Conservation (phyloP, 1,140 invertebrate genomes). For the Cataglyphis hispanica region DNA sequence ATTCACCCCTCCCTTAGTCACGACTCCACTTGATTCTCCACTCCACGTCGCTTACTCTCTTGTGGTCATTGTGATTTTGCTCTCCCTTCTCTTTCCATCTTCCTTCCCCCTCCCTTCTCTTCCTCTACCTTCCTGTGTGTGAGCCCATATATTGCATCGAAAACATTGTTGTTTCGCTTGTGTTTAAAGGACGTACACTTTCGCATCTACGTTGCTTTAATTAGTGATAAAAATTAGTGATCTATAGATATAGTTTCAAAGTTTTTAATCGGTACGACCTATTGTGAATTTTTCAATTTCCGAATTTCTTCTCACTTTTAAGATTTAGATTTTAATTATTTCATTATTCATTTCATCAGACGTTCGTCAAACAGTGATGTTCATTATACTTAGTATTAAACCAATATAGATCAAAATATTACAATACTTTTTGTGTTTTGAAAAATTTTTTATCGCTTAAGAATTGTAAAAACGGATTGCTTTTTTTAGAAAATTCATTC, state of each 20-base stretch:
- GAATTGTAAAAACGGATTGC: not conserved
- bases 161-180: no score
- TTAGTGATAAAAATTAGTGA: no score
- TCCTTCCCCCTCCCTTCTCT: slow-evolving; percentile 55
- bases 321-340: not conserved
- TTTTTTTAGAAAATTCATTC: not conserved
- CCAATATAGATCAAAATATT: not conserved
- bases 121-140: slow-evolving; percentile 31
- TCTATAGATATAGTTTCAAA: not conserved
- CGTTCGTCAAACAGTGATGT: not conserved
- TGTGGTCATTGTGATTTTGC: not conserved
- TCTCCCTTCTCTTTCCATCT: not conserved
- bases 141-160: no score
- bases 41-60: not conserved
- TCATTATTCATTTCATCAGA: not conserved
- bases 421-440: not conserved
- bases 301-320: not conserved
- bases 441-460: not conserved
- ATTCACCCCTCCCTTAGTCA: slow-evolving; percentile 15
- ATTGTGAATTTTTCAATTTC: not conserved
- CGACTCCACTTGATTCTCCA: slow-evolving; percentile 1
- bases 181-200: slow-evolving; percentile 37
- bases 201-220: not conserved
- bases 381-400: not conserved
- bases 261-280: not conserved